phyloP scores from a whole-genome alignment of 2,113 vertebrate species.

The Hippopotamus amphibius region DNA sequence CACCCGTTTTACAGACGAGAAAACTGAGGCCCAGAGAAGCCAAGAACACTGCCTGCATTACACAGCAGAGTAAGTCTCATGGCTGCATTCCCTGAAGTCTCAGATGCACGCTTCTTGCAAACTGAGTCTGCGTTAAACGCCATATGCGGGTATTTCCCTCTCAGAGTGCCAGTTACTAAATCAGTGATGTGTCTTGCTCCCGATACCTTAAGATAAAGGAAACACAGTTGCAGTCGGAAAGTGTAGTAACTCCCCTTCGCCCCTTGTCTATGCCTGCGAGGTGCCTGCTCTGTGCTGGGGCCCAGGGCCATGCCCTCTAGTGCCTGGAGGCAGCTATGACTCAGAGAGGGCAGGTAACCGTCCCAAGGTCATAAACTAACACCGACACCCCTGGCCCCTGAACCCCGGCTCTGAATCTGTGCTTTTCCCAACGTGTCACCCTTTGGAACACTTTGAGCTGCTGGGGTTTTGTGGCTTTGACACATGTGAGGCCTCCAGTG shows the following conservation, averaged over 20 bases:
- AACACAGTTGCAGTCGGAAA: not conserved
- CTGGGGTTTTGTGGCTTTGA: not conserved
- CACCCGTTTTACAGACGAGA: not conserved
- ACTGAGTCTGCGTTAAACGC: not conserved
- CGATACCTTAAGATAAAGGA: not conserved
- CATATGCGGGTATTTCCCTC: too few species aligned
- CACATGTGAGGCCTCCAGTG: rapidly evolving
- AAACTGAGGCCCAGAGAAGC: not conserved
- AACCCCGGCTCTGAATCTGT: not conserved
- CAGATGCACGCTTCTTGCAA: not conserved
- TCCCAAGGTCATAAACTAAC: not conserved
- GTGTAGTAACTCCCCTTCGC: rapidly evolving
- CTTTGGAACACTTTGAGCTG: too few species aligned
- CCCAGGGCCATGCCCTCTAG: too few species aligned
- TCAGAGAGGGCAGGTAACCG: not conserved
- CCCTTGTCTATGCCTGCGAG: not conserved
- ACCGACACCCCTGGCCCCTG: rapidly evolving
- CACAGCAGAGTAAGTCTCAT: not conserved
- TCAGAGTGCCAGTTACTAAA: not conserved
- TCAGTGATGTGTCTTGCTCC: not conserved
- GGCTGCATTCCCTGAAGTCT: rapidly evolving
- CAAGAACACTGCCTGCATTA: rapidly evolving
- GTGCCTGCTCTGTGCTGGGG: too few species aligned
- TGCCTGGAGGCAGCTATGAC: not conserved
- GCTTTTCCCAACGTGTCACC: rapidly evolving